Percentiles rank a stretch among this genome's conserved stretches.
phyloP scores from a whole-genome alignment of 1,140 invertebrate genomes.

The Drosophila sproati region DNA sequence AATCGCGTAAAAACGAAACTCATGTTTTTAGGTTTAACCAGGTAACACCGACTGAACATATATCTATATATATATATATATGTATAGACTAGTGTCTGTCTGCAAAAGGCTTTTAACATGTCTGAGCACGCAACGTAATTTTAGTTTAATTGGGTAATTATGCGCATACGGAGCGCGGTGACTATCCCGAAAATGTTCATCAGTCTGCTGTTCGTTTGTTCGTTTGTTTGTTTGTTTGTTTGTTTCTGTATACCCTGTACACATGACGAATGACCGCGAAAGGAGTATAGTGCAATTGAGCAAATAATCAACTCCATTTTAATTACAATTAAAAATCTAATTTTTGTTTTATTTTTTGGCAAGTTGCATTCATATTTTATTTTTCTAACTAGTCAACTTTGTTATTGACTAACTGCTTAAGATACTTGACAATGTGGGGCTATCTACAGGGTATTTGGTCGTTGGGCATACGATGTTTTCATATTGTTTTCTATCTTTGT shows the following conservation, averaged over 20 bases:
- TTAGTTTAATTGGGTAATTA: conserved; percentile 84
- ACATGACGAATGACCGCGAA: too few relatives aligned
- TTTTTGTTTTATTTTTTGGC: too few relatives aligned
- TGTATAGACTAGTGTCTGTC: conserved; percentile 44
- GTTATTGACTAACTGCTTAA: not conserved
- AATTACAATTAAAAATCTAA: too few relatives aligned
- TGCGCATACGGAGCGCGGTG: conserved; percentile 70
- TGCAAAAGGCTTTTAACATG: conserved; percentile 80
- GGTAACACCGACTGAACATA: conserved; percentile 16
- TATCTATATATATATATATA: conserved; percentile 1
- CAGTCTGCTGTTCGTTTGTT: conserved; percentile 7
- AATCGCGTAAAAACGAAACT: conserved; percentile 67
- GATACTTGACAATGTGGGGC: not conserved
- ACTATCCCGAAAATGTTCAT: conserved; percentile 14
- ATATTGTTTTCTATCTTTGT: conserved; percentile 50
- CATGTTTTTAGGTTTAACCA: conserved; percentile 45
- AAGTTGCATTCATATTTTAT: too few relatives aligned
- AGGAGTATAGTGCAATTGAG: too few relatives aligned
- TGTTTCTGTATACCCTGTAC: not conserved
- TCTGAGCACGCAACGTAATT: conserved; percentile 84
- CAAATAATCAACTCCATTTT: too few relatives aligned
- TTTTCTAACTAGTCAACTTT: too few relatives aligned
- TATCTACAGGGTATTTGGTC: not conserved
- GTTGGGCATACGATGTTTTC: conserved; percentile 24
- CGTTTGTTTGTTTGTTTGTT: conserved; percentile 1